Evolutionary conservation across 2,797 vertebrate species (phyloP).

Genomic region (Hephaestus fuliginosus): DNA sequence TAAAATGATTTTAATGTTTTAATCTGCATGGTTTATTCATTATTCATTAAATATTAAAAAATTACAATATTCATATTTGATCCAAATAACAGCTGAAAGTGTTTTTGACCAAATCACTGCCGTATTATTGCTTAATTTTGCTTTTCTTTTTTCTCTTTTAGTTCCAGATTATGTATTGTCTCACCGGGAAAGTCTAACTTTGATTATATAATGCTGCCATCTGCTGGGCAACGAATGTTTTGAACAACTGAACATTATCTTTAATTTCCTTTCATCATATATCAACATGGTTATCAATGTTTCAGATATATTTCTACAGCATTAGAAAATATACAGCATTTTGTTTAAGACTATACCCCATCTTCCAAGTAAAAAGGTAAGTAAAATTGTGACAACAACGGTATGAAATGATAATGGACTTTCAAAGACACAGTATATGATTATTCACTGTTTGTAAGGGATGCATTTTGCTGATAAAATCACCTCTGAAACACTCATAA

Average conservation of each 20-base stretch:
- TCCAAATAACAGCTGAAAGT: background rate
- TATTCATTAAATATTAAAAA: background rate
- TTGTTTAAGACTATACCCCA: background rate
- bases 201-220: slow-evolving; percentile 72
- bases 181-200: slow-evolving; percentile 7
- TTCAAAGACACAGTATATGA: background rate
- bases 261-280: background rate
- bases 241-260: background rate
- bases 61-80: background rate
- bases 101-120: background rate
- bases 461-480: slow-evolving; percentile 7
- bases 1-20: background rate
- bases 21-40: background rate
- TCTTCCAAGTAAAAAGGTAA: too few species aligned
- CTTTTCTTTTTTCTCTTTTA: too few species aligned
- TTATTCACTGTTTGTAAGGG: background rate
- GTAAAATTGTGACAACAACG: background rate
- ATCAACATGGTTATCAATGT: background rate
- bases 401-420: background rate
- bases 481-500: slow-evolving; percentile 7
- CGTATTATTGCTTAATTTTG: background rate
- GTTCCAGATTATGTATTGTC: background rate
- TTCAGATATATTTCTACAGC: background rate
- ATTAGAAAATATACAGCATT: background rate
- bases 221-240: slow-evolving; percentile 63